Base-by-base conservation (phyloP, 2,797 vertebrate species). In the Acomys russatus region DNA sequence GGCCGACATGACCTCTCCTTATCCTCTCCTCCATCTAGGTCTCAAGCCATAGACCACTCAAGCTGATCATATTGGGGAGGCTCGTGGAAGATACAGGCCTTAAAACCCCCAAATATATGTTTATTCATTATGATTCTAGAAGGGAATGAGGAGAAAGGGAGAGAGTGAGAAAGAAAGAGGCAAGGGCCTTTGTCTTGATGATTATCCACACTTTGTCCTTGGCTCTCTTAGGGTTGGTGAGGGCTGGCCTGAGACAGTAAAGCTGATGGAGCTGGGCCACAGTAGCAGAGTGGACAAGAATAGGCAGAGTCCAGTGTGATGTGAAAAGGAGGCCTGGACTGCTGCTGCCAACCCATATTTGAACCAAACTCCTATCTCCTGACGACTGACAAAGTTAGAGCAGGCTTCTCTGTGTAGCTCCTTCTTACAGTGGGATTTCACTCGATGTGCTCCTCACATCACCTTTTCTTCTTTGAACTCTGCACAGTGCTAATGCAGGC, bases 391-490 rank as follows among this genome's bases (percentile, higher is more conserved):
- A 12, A 54, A 35, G 10, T 10, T 5, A 9, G 56, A 91, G 30
- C 22, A 2, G 0, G 4, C 30, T 44, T 64, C 5, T 86, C 59
- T 35, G 7, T 9, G 28, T 28, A 8, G 0, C 18, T 68, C 38
- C 61, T 83, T 9, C 63, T 56, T 3, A 0, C 6, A 6, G 64
- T 77, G 25, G 0, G 11, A 18, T n/a, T 85, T 64, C 76, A 35
- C 56, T 30, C 35, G 44, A 14, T 35, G 3, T 4, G 4, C 30
- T 89, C 20, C 15, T 71, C 25, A 11, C 14, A 9, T 87, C 44
- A 20, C 3, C 61, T 49, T 74, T 38, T 20, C 84, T 38, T 79
- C 90, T 94, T 66, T 92, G 87, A 80, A 88, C 92, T 73, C 79
- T 17, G 44, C 38, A 35, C 1, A 25, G 64, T 33, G 61, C 68